Evolutionary conservation across 37 sponge, comb jelly and placozoan genomes (phyloP).

Genomic region (Sycon ciliatum): DNA sequence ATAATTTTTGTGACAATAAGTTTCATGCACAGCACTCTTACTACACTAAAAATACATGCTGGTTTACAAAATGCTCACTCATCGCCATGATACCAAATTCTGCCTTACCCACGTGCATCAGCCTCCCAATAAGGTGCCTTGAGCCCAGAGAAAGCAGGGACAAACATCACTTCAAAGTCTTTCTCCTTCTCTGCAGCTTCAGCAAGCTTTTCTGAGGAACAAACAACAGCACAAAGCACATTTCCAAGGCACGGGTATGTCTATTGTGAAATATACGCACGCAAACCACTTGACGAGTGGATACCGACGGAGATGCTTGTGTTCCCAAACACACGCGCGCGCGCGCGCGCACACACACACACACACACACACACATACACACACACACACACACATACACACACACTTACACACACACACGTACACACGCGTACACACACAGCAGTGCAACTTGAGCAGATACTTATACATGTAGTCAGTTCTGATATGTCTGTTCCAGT

Average conservation of each 20-base stretch:
- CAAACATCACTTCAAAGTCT: conserved; percentile 97
- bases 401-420: conserved; percentile 19
- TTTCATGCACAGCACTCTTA: no score
- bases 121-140: conserved; percentile 93
- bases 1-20: no score
- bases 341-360: conserved; percentile 12
- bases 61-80: background rate
- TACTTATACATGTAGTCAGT: background rate
- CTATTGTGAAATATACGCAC: no score
- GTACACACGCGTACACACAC: conserved; percentile 20
- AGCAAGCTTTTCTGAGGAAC: conserved; percentile 56
- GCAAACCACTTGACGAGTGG: no score
- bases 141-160: conserved; percentile 96
- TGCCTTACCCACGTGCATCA: conserved; percentile 75
- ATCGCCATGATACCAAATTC: background rate
- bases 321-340: no score
- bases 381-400: conserved; percentile 27
- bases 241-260: no score
- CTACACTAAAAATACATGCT: background rate
- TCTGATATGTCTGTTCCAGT: background rate
- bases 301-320: no score
- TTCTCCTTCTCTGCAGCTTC: conserved; percentile 62
- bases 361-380: conserved; percentile 25
- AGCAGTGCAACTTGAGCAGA: background rate
- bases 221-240: no score